A percentile compares a stretch with the other conserved stretches of the same genome.
Evolutionary conservation across 2,113 vertebrate genomes (phyloP).

Genomic region (Megaceryle maxima): DNA sequence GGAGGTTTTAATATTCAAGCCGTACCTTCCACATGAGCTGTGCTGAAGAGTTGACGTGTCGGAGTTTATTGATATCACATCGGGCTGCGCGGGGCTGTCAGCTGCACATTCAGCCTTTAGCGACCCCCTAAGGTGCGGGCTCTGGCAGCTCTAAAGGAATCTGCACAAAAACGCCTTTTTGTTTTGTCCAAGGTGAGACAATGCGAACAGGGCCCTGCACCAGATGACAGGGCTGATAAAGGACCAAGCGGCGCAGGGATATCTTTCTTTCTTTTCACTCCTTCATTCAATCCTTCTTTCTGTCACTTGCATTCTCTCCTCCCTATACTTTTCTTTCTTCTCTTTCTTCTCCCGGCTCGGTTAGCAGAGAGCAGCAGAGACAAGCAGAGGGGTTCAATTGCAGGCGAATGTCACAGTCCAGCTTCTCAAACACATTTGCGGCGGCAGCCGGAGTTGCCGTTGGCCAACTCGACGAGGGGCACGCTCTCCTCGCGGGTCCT

Average conservation of each 20-base stretch:
- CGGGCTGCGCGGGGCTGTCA: conserved; percentile 86
- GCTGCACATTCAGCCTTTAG: conserved; percentile 84
- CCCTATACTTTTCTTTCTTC: conserved; percentile 40
- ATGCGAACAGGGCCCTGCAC: conserved; percentile 47
- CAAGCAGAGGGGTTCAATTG: conserved; percentile 17
- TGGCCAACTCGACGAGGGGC: neutral
- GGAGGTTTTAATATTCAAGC: conserved; percentile 82
- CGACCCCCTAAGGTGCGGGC: conserved; percentile 90
- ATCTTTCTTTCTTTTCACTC: conserved; percentile 66
- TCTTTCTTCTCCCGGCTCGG: neutral
- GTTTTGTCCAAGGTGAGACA: conserved; percentile 87
- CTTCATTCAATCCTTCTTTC: conserved; percentile 62
- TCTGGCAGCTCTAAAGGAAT: conserved; percentile 77
- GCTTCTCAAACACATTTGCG: neutral
- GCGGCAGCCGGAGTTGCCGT: neutral
- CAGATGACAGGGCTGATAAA: conserved; percentile 74
- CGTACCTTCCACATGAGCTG: conserved; percentile 78
- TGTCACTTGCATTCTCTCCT: conserved; percentile 54
- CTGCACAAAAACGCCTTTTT: conserved; percentile 76
- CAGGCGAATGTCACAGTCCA: conserved; percentile 32
- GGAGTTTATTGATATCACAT: conserved; percentile 90
- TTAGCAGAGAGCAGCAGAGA: neutral
- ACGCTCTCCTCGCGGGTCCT: neutral
- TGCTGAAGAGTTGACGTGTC: conserved; percentile 88
- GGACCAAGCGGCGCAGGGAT: conserved; percentile 55